Base-by-base conservation (phyloP, 2,888 invertebrate species). In the Melinaea marsaeus region DNA sequence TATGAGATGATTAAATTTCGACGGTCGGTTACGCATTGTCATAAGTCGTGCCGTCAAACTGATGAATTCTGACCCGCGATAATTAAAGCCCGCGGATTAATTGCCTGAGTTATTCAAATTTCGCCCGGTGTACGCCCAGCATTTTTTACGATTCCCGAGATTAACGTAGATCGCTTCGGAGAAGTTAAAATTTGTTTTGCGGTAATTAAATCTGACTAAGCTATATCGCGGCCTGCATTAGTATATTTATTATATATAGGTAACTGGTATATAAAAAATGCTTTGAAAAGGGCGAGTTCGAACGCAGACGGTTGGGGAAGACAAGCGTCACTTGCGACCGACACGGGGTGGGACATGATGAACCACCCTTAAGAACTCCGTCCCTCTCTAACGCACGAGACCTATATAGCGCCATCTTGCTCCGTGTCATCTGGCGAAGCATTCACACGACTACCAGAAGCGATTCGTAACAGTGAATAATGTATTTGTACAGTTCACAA, bases 391-490 rank as follows among this genome's bases (percentile, higher is more conserved):
- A 67, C 84, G 46, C 77, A 57, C 66, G 35, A 58, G 65, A 62
- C 42, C 47, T 57, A 67, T 64, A 70, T 83, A 72, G 62, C 65
- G 58, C 81, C 67, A 66, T 77, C 76, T 80, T 81, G 69, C 75
- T 73, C 72, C 62, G 75, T 81, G 86, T 88, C 88, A 88, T 88
- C 86, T 88, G 89, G 86, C 86, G 77, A 76, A 76, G 80, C 81
- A 80, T 81, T 85, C 85, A 83, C 80, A 83, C 77, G 83, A 85
- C 79, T 75, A 85, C 86, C 84, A 86, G 83, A 81, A 84, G 80
- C 86, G 84, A 88, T 85, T 88, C 86, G 86, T 84, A 86, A 88
- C 88, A 85, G 84, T 86, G 87, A 85, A 86, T 87, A 88, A 86
- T 87, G 83, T 85, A 84, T 86, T 79, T 75, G 78, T 80, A 80